Conservation (phyloP, 1,140 invertebrate species). For the Rhagoletis zephyria region DNA sequence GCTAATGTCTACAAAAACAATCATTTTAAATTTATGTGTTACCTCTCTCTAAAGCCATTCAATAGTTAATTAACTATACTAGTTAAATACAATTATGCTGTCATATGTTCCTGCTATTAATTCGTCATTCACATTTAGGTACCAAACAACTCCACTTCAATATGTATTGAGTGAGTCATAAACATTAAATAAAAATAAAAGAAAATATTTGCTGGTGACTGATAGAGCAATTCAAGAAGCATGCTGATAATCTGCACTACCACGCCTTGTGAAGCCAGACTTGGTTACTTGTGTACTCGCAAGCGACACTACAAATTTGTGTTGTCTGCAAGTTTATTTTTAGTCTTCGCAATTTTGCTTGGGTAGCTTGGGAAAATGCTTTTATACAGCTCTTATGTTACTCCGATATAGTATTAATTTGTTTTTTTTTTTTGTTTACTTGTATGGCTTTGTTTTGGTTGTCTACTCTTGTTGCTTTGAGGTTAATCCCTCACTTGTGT, state of each 20-base stretch:
- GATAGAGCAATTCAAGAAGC: background rate
- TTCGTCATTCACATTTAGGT: constrained; percentile 2
- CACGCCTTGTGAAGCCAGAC: constrained; percentile 29
- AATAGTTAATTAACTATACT: constrained; percentile 32
- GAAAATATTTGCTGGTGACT: background rate
- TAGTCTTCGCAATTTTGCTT: background rate
- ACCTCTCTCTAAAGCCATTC: background rate
- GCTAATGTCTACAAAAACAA: too few species aligned
- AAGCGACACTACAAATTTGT: too few species aligned
- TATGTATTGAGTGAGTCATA: background rate
- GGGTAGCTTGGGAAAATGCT: background rate
- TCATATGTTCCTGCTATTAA: constrained; percentile 35
- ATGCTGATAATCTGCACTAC: constrained; percentile 27
- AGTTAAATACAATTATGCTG: background rate
- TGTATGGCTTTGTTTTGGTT: background rate
- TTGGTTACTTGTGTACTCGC: background rate
- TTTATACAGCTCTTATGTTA: background rate
- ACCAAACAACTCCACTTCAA: background rate
- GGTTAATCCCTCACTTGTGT: background rate
- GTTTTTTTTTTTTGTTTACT: background rate
- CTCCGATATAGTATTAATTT: background rate
- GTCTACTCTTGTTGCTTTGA: background rate
- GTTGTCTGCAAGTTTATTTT: background rate
- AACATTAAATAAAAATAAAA: too few species aligned
- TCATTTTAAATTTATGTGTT: background rate